Evolutionary conservation across 2,888 invertebrate species (phyloP).

Genomic region (Eugnorisma glareosa): DNA sequence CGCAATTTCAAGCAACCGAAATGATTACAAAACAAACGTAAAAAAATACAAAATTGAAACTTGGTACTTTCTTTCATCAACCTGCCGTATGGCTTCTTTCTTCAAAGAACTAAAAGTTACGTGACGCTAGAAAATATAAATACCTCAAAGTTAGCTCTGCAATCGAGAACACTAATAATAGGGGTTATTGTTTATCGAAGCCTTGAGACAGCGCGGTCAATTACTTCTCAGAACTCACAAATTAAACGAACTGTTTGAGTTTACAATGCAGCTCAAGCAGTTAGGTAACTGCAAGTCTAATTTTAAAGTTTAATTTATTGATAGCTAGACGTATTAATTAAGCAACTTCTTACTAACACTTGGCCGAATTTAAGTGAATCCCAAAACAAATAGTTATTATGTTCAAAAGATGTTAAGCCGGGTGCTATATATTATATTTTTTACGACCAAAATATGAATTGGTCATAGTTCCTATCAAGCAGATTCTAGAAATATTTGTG

Average conservation of each 20-base stretch:
- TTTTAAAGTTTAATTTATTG: slow-evolving; percentile 11
- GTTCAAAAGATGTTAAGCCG: background rate
- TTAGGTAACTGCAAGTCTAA: slow-evolving; percentile 8
- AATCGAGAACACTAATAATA: slow-evolving; percentile 22
- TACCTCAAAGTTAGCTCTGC: slow-evolving; percentile 20
- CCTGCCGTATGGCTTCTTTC: slow-evolving; percentile 23
- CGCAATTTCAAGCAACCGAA: background rate
- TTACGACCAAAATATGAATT: too few species aligned
- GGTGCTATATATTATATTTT: background rate
- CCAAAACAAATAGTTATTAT: background rate
- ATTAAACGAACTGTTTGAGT: slow-evolving; percentile 23
- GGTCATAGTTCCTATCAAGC: too few species aligned
- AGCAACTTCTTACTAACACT: background rate
- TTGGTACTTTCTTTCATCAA: slow-evolving; percentile 8
- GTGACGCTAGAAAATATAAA: slow-evolving; percentile 15
- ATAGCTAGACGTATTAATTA: background rate
- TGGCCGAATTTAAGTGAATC: background rate
- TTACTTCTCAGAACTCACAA: slow-evolving; percentile 39
- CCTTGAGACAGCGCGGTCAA: slow-evolving; percentile 37
- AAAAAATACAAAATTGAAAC: slow-evolving; percentile 25
- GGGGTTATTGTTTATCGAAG: slow-evolving; percentile 38
- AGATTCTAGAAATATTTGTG: background rate
- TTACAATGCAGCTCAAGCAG: slow-evolving; percentile 12
- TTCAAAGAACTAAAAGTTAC: slow-evolving; percentile 34
- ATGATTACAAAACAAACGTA: background rate